phyloP scores from a whole-genome alignment of 2,797 vertebrate species.

The Aulostomus chinensis region DNA sequence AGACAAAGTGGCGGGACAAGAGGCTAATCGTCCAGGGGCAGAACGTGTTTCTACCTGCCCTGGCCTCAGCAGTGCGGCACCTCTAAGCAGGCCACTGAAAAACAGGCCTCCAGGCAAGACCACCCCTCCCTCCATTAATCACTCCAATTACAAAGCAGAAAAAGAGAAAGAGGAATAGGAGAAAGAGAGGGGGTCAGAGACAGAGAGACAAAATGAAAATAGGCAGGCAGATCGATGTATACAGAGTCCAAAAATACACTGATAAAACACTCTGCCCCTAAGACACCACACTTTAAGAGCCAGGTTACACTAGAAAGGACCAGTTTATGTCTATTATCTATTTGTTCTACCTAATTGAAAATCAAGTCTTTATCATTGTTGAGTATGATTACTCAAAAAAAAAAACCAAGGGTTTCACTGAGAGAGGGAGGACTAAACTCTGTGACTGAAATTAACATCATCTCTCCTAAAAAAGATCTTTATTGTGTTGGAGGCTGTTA shows the following conservation, averaged over 20 bases:
- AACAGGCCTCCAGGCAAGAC: constrained; percentile 71
- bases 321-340: background rate
- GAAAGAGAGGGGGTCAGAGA: constrained; percentile 9
- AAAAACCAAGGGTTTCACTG: background rate
- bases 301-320: background rate
- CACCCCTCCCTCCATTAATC: constrained; percentile 77
- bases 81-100: constrained; percentile 68
- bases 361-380: background rate
- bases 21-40: constrained; percentile 67
- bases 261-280: background rate
- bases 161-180: constrained; percentile 38
- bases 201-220: constrained; percentile 38
- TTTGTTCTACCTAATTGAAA: background rate
- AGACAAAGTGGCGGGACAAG: constrained; percentile 66
- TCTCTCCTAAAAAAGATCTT: background rate
- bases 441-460: too few species aligned
- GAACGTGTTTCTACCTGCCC: constrained; percentile 74
- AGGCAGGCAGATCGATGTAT: constrained; percentile 25
- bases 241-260: too few species aligned
- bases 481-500: background rate
- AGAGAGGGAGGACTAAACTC: background rate
- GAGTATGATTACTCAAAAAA: background rate
- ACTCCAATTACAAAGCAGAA: constrained; percentile 76
- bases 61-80: constrained; percentile 44
- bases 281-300: background rate